Evolutionary conservation across 2,797 vertebrate species (phyloP).

Genomic region (Threskiornis aethiopicus): DNA sequence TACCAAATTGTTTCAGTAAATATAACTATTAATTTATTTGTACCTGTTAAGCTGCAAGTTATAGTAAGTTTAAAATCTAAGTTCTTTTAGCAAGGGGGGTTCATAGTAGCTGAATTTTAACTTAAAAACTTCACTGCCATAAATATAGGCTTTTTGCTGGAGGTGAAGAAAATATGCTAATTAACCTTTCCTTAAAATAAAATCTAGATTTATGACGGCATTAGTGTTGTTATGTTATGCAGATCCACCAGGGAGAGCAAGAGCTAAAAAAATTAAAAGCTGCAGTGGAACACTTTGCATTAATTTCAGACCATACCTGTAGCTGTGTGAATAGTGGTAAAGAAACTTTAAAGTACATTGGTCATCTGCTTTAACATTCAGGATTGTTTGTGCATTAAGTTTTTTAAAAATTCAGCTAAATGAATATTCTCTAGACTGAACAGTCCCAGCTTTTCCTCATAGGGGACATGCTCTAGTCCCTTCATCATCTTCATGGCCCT

Average conservation of each 20-base stretch:
- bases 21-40: neutral
- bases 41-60: neutral
- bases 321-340: neutral
- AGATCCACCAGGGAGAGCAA: constrained; percentile 22
- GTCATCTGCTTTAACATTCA: neutral
- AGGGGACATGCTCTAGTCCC: neutral
- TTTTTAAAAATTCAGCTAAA: neutral
- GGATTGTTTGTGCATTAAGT: neutral
- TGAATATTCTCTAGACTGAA: neutral
- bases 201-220: constrained; percentile 10
- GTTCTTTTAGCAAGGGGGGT: neutral
- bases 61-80: neutral
- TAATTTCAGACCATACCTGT: neutral
- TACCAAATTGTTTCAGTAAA: neutral
- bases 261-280: neutral
- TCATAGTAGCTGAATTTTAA: neutral
- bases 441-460: neutral
- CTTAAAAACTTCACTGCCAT: neutral
- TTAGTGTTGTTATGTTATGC: neutral
- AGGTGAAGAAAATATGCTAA: constrained; percentile 1
- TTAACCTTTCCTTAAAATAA: constrained; percentile 21
- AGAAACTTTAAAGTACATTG: neutral
- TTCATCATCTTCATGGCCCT: neutral
- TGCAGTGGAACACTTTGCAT: neutral
- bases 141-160: neutral